Evolutionary conservation across 2,888 invertebrate species (phyloP), one percentile per base, ranked within the genome.

Genomic region (Chloroclysta siterata): DNA sequence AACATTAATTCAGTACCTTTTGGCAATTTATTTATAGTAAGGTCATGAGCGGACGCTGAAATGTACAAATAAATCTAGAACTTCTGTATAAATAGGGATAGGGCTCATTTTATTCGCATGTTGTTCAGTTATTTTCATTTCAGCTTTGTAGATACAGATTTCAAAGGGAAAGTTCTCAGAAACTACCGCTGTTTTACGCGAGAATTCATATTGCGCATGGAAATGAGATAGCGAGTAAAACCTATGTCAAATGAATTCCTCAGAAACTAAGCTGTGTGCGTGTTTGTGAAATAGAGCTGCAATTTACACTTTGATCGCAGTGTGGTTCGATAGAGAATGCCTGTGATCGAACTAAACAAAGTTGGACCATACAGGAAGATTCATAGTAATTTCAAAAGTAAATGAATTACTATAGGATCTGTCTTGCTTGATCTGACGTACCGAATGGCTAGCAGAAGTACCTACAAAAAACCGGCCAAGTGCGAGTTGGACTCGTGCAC

Each of bases 41-140:
- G 11, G 36, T 39, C 11, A 39, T 11, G 11, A 39, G 36, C 11
- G 36, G 11, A 39, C 36, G 36, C 36, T 39, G 8, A 39, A 39
- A 11, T 2, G 36, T 39, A 11, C 36, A 39, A 39, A 39, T 39
- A 39, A 39, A 39, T 11, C 36, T 39, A 39, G 1, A 11, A 39
- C 36, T 39, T 39, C 8, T 3, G 4, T 4, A 39, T 11, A 11
- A 39, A 33, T 10, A 39, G 8, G 10, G 3, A 39, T 11, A 39
- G 11, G 36, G 36, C 6, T 11, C 10, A 39, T 47, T 22, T 33
- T 58, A 58, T 52, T 44, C 13, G n/a, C 51, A 44, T 46, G 46
- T 36, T 59, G 36, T 51, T 54, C 44, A 36, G 50, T 5, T 55
- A 60, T 55, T 51, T 55, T 39, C 33, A 51, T 55, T 56, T 51